These are phyloP conservation scores for Chirona hameri DNA, from an alignment of 2,888 invertebrate species.

Conservation along the genomic window DNA sequence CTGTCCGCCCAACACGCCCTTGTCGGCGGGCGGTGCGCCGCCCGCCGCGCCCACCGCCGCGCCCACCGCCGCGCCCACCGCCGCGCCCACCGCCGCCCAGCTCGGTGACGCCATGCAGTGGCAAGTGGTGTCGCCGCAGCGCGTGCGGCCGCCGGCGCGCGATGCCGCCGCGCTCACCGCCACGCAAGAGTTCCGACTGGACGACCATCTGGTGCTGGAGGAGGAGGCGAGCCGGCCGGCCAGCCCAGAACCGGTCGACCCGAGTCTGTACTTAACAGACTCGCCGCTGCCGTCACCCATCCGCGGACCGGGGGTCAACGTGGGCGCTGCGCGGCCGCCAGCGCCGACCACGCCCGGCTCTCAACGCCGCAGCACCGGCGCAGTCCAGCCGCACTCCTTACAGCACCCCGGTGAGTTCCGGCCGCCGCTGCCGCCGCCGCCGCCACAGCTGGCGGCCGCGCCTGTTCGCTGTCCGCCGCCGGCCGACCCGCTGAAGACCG, in stretches of 20 bases:
- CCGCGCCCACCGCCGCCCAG: neutral
- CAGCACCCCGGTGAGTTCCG: neutral
- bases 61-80: neutral
- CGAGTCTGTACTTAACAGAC: neutral
- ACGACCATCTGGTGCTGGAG: neutral
- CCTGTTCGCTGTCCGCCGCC: neutral
- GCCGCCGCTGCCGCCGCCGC: neutral
- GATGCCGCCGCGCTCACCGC: neutral
- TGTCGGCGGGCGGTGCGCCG: neutral
- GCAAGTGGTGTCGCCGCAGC: neutral
- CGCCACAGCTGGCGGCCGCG: neutral
- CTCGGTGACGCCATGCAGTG: neutral
- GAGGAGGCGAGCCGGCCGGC: neutral
- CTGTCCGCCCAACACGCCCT: slow-evolving; percentile 13
- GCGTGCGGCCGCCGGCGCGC: too few species aligned
- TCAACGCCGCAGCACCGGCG: too few species aligned
- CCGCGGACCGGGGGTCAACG: too few species aligned
- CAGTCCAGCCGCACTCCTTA: neutral
- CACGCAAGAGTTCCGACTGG: neutral
- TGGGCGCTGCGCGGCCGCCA: neutral
- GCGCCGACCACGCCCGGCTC: too few species aligned
- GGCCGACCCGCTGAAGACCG: neutral
- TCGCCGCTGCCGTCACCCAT: neutral
- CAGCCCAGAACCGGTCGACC: neutral
- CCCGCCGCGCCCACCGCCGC: neutral